A percentile compares a stretch with the other conserved stretches of the same genome.
These are phyloP conservation scores for Hemiscyllium ocellatum DNA, from an alignment of 2,113 vertebrate species.

Conservation along the genomic window DNA sequence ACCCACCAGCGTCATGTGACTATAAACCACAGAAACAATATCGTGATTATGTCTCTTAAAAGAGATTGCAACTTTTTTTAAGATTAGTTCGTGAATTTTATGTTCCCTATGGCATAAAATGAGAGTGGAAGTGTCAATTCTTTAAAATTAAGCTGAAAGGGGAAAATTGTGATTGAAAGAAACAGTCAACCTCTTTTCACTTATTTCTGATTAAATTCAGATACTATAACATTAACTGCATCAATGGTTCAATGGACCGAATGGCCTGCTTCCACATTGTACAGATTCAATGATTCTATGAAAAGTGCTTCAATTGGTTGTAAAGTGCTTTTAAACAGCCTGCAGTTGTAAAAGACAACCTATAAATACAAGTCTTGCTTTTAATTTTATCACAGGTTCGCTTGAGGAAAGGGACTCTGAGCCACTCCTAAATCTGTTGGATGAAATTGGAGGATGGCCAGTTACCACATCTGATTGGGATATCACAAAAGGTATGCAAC, in stretches of 20 bases:
- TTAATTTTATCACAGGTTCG: slow-evolving; percentile 54
- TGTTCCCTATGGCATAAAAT: not conserved
- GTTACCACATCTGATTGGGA: slow-evolving; percentile 79
- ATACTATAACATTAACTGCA: not conserved
- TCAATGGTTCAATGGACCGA: not conserved
- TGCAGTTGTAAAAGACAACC: not conserved
- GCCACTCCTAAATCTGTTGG: slow-evolving; percentile 74
- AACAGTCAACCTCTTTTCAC: not conserved
- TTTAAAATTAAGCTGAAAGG: not conserved
- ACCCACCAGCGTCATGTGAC: too few species aligned
- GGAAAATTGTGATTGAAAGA: not conserved
- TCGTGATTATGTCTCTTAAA: not conserved
- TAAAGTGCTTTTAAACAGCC: not conserved
- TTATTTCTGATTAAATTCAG: not conserved
- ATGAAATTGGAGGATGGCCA: slow-evolving; percentile 78
- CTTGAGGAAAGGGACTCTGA: slow-evolving; percentile 81
- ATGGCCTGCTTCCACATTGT: too few species aligned
- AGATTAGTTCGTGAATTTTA: not conserved
- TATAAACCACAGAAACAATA: not conserved
- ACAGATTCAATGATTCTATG: too few species aligned
- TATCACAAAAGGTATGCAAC: slow-evolving; percentile 51
- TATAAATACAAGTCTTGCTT: not conserved
- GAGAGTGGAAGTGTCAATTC: not conserved
- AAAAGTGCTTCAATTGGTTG: not conserved
- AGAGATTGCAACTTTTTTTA: not conserved